phyloP scores from a whole-genome alignment of 2,888 invertebrate species.

The Linyphia triangularis region DNA sequence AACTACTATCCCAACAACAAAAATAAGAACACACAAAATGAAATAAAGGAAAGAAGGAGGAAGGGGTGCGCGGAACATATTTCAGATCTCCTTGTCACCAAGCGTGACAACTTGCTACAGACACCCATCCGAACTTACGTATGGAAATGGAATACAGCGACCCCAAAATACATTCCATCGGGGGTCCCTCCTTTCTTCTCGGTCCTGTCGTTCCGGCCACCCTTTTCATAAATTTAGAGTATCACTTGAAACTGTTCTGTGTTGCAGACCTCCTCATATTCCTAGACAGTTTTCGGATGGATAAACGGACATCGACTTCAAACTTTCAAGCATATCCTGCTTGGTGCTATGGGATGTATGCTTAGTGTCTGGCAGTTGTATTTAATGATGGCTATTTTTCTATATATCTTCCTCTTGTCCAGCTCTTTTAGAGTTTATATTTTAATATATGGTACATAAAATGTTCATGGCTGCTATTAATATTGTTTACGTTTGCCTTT shows the following conservation, averaged over 20 bases:
- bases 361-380: constrained; percentile 49
- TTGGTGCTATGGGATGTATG: constrained; percentile 17
- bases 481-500: no score
- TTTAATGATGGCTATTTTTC: constrained; percentile 13
- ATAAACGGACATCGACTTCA: constrained; percentile 19
- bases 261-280: constrained; percentile 19
- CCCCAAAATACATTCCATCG: constrained; percentile 47
- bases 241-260: constrained; percentile 36
- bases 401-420: not conserved
- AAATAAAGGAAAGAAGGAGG: constrained; percentile 19
- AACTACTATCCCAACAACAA: constrained; percentile 27
- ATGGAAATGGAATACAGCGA: constrained; percentile 65
- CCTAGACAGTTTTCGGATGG: constrained; percentile 30
- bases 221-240: constrained; percentile 51
- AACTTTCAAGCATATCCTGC: constrained; percentile 1
- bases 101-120: constrained; percentile 45
- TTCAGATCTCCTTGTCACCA: constrained; percentile 54
- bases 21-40: constrained; percentile 34
- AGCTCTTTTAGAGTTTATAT: no score
- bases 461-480: no score
- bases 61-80: constrained; percentile 37
- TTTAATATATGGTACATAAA: no score
- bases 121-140: constrained; percentile 42
- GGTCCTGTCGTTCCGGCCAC: not conserved
- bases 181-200: not conserved